Evolutionary conservation across 2,113 vertebrate species (phyloP).

Genomic region (Pontoporia blainvillei): DNA sequence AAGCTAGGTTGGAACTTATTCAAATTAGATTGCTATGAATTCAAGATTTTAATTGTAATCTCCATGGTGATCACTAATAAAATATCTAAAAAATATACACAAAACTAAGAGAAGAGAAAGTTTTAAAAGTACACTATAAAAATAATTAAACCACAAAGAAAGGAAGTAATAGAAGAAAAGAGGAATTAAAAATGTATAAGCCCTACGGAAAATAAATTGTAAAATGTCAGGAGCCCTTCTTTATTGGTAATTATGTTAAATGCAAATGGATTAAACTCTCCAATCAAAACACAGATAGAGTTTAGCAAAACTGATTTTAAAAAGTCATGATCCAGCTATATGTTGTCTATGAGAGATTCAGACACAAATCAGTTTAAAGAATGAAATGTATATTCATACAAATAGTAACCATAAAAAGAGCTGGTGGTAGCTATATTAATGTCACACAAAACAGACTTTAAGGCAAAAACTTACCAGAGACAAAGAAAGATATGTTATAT

Average conservation of each 20-base stretch:
- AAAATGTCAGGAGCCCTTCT: background rate
- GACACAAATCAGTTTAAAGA: background rate
- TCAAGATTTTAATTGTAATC: background rate
- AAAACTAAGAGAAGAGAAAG: background rate
- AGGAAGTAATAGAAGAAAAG: background rate
- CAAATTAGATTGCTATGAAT: background rate
- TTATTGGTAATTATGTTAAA: background rate
- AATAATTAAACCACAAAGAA: background rate
- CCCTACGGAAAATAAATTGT: background rate
- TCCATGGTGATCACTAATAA: background rate
- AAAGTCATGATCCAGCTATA: background rate
- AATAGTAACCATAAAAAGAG: background rate
- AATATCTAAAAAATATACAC: background rate
- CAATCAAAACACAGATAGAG: background rate
- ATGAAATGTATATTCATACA: background rate
- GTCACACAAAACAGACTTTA: background rate
- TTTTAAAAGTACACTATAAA: background rate
- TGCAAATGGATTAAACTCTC: background rate
- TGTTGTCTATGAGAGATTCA: background rate
- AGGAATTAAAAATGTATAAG: background rate
- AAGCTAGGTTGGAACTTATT: background rate
- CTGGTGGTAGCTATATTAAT: background rate
- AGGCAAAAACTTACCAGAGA: background rate
- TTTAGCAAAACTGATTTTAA: background rate
- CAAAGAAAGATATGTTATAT: background rate